phyloP scores from a whole-genome alignment of 2,113 vertebrate species.

The Felis catus region DNA sequence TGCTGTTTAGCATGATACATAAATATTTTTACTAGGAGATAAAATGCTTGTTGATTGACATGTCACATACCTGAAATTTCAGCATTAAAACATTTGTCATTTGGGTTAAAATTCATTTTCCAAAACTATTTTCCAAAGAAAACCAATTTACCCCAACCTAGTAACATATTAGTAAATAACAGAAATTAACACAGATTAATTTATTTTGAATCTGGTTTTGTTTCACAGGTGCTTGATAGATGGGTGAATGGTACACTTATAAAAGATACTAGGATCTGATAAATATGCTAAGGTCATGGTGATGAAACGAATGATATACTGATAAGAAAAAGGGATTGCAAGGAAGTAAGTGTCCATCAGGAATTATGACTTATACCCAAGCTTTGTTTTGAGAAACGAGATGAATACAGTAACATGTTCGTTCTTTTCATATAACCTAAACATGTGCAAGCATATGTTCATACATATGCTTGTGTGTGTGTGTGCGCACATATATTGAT shows the following conservation, averaged over 20 bases:
- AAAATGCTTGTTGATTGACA: background rate
- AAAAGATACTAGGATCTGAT: background rate
- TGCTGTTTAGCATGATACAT: background rate
- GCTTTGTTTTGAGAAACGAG: background rate
- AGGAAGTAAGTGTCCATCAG: background rate
- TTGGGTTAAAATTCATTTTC: background rate
- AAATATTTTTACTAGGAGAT: background rate
- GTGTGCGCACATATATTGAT: background rate
- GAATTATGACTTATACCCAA: background rate
- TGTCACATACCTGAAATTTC: background rate
- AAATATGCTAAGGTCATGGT: background rate
- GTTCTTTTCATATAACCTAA: background rate
- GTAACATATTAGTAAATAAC: background rate
- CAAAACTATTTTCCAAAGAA: background rate
- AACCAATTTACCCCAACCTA: background rate
- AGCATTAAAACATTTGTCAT: background rate
- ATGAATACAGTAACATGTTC: background rate
- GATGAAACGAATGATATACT: background rate
- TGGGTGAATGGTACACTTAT: background rate
- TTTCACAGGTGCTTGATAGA: background rate
- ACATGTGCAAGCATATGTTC: background rate
- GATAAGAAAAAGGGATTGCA: background rate
- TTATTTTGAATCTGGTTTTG: background rate
- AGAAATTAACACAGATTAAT: background rate
- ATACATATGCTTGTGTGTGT: background rate